Conservation (phyloP, 2,113 vertebrate species). For the Centropus bengalensis region DNA sequence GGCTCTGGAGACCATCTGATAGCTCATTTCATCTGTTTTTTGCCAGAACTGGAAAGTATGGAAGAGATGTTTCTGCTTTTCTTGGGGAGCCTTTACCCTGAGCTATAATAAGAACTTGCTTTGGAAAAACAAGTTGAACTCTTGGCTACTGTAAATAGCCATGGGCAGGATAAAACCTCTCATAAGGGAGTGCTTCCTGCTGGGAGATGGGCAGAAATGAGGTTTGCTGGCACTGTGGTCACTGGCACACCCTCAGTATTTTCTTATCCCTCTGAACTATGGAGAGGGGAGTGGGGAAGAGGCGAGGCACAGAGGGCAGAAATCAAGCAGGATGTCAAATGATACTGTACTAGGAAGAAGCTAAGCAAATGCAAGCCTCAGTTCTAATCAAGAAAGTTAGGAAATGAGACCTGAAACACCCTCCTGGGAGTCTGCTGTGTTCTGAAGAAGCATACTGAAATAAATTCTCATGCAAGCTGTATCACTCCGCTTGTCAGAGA, state of each 20-base stretch:
- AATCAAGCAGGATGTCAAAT: not conserved
- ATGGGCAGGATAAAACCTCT: not conserved
- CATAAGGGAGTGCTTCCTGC: not conserved
- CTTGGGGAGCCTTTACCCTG: not conserved
- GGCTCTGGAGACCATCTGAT: not conserved
- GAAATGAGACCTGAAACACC: conserved; percentile 40
- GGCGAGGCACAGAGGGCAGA: not conserved
- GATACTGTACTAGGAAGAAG: not conserved
- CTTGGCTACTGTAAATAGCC: conserved; percentile 26
- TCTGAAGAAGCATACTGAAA: conserved; percentile 28
- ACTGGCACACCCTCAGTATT: not conserved
- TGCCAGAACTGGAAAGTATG: not conserved
- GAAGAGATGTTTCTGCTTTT: conserved; percentile 2
- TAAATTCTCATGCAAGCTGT: conserved; percentile 49
- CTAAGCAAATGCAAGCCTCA: not conserved
- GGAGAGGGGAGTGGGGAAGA: not conserved
- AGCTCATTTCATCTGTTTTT: not conserved
- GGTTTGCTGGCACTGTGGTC: not conserved
- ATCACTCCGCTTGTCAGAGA: conserved; percentile 20
- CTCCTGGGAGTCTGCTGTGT: conserved; percentile 9
- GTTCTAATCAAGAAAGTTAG: conserved; percentile 40
- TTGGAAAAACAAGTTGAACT: conserved; percentile 14
- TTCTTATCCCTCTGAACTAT: not conserved
- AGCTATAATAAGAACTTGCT: conserved; percentile 17
- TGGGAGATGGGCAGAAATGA: not conserved